A percentile compares a stretch with the other conserved stretches of the same genome.
Evolutionary conservation across 2,888 invertebrate species (phyloP).

Genomic region (Drosophila mercatorum): DNA sequence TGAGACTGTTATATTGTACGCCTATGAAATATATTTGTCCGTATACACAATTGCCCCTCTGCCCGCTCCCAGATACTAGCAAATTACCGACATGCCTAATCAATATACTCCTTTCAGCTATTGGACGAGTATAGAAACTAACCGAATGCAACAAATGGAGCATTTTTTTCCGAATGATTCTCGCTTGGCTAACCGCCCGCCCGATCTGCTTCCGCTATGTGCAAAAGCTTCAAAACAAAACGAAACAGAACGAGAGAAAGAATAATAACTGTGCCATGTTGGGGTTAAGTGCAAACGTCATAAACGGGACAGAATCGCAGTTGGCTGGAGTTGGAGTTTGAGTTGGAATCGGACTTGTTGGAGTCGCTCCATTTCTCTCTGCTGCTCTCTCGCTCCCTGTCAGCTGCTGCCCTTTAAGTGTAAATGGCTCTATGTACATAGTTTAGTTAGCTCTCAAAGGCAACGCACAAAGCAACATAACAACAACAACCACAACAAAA

Average conservation of each 20-base stretch:
- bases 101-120: not conserved
- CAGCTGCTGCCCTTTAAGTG: conserved; percentile 58
- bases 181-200: conserved; percentile 43
- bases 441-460: conserved; percentile 56
- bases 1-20: no score
- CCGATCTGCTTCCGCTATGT: conserved; percentile 38
- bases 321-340: conserved; percentile 13
- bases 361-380: conserved; percentile 55
- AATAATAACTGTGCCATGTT: conserved; percentile 75
- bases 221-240: conserved; percentile 41
- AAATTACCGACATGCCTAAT: no score
- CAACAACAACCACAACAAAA: conserved; percentile 37
- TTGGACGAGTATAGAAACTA: conserved; percentile 9
- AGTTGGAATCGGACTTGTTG: not conserved
- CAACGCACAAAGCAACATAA: conserved; percentile 40
- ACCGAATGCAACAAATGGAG: conserved; percentile 32
- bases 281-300: conserved; percentile 76
- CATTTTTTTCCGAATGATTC: conserved; percentile 38
- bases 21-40: no score
- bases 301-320: conserved; percentile 58
- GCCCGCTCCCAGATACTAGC: no score
- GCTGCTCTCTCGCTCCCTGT: conserved; percentile 6
- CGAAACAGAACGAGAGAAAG: conserved; percentile 10
- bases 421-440: conserved; percentile 50
- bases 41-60: no score